These are phyloP conservation scores for Balaeniceps rex DNA, from an alignment of 2,113 vertebrate species.

Conservation along the genomic window DNA sequence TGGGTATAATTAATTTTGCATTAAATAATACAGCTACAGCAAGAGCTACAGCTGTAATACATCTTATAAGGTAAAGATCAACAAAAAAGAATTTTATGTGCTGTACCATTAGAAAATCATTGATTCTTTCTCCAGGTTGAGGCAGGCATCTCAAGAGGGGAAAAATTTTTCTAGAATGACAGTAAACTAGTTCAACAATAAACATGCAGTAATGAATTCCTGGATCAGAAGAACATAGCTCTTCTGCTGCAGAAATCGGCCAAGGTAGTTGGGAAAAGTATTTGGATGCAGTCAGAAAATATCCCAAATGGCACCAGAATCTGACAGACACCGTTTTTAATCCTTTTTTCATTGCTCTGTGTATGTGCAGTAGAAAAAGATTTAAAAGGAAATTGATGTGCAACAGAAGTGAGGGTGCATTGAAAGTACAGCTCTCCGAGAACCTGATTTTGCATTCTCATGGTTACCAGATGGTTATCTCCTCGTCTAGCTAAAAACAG, in stretches of 20 bases:
- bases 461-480: not conserved
- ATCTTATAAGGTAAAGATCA: constrained; percentile 21
- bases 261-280: not conserved
- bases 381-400: not conserved
- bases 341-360: not conserved
- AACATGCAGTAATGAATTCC: constrained; percentile 30
- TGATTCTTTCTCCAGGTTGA: constrained; percentile 16
- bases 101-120: not conserved
- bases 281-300: constrained; percentile 13
- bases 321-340: not conserved
- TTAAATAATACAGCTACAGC: not conserved
- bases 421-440: not conserved
- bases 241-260: not conserved
- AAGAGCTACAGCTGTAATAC: constrained; percentile 25
- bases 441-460: not conserved
- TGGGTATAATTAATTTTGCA: not conserved
- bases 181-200: constrained; percentile 35
- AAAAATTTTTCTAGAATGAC: constrained; percentile 33
- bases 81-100: not conserved
- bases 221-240: not conserved
- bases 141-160: not conserved
- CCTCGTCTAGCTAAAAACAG: not conserved
- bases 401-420: not conserved
- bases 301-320: not conserved
- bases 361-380: not conserved